These are phyloP conservation scores for Cyclina sinensis DNA, from an alignment of 1,140 invertebrate species.

Conservation along the genomic window DNA sequence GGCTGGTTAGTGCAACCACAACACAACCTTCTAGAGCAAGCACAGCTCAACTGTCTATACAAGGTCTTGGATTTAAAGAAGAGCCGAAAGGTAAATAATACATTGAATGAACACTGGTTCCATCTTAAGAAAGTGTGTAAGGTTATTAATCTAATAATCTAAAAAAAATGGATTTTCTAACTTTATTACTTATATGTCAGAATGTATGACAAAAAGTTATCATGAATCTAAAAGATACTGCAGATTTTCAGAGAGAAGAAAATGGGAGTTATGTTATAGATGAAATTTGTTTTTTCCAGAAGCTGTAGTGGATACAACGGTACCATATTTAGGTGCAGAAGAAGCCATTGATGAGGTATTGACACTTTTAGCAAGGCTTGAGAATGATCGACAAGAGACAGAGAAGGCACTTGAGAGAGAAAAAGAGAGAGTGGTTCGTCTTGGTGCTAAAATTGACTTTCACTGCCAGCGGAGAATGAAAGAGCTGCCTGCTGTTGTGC, in stretches of 20 bases:
- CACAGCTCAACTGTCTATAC: constrained; percentile 4
- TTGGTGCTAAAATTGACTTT: constrained; percentile 82
- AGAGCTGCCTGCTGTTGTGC: constrained; percentile 83
- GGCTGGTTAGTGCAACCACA: not conserved
- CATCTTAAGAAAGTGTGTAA: too few species aligned
- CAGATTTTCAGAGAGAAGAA: too few species aligned
- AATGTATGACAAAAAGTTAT: too few species aligned
- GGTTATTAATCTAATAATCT: too few species aligned
- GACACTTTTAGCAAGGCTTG: constrained; percentile 81
- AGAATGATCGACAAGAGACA: constrained; percentile 82
- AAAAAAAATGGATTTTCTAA: too few species aligned
- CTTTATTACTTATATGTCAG: too few species aligned
- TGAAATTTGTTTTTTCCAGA: too few species aligned
- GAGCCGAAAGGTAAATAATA: constrained; percentile 20
- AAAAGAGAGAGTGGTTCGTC: constrained; percentile 73
- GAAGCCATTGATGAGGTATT: constrained; percentile 84
- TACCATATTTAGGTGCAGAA: constrained; percentile 84
- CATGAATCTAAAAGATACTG: too few species aligned
- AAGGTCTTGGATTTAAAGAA: constrained; percentile 37
- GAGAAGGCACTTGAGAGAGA: constrained; percentile 76
- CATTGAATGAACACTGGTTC: too few species aligned
- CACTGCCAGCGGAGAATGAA: constrained; percentile 76
- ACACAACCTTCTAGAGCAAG: not conserved
- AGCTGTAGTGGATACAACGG: not conserved
- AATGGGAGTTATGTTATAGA: too few species aligned